A percentile compares a stretch with the other conserved stretches of the same genome.
phyloP scores from a whole-genome alignment of 1,140 invertebrate genomes.

The Matsumurasca onukii region DNA sequence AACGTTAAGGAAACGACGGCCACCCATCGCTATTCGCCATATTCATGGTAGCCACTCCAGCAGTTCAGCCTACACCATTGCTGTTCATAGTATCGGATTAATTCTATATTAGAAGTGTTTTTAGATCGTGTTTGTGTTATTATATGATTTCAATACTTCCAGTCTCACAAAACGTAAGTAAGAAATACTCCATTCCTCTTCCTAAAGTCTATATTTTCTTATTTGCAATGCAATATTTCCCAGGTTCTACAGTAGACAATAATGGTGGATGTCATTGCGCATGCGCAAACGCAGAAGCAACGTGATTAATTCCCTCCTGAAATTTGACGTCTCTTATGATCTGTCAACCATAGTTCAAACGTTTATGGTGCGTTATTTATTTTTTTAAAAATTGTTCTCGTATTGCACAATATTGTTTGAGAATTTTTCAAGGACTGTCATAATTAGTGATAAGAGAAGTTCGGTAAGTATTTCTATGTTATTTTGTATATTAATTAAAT shows the following conservation, averaged over 20 bases:
- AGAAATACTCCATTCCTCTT: no score
- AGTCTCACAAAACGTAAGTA: not conserved
- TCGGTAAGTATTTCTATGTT: not conserved
- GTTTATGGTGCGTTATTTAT: not conserved
- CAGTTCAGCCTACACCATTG: not conserved
- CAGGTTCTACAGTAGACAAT: not conserved
- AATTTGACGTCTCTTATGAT: not conserved
- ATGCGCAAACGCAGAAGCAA: not conserved
- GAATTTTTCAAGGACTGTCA: not conserved
- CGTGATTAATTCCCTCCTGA: not conserved
- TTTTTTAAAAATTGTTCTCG: not conserved
- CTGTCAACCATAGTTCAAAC: no score
- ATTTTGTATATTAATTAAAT: not conserved
- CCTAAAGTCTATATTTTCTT: no score
- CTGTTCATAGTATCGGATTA: not conserved
- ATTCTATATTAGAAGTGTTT: not conserved
- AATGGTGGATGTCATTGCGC: conserved; percentile 5
- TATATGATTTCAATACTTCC: conserved; percentile 13
- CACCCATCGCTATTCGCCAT: not conserved
- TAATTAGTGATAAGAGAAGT: not conserved
- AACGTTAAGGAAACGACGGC: not conserved
- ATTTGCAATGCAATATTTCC: conserved; percentile 6
- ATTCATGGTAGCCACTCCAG: not conserved
- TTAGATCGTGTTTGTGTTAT: not conserved
- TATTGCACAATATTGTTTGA: not conserved